phyloP scores from a whole-genome alignment of 2,888 invertebrate species.

The Chirona hameri region DNA sequence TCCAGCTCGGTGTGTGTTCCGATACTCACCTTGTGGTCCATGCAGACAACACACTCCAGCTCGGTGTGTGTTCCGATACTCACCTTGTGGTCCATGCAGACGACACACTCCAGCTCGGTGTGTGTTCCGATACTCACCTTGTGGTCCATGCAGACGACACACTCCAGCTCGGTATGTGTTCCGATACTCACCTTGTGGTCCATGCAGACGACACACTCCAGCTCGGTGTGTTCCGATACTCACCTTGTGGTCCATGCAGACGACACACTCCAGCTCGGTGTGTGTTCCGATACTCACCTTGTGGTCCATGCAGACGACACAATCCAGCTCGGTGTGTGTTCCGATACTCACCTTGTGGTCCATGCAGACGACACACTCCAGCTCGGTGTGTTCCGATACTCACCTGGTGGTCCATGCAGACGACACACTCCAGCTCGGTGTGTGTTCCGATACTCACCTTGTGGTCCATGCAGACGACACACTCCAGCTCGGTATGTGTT shows the following conservation, averaged over 20 bases:
- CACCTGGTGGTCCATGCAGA: slow-evolving; percentile 73
- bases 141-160: slow-evolving; percentile 77
- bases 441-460: slow-evolving; percentile 52
- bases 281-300: slow-evolving; percentile 52
- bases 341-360: slow-evolving; percentile 59
- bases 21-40: slow-evolving; percentile 64
- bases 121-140: slow-evolving; percentile 52
- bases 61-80: slow-evolving; percentile 45
- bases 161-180: slow-evolving; percentile 57
- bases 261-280: slow-evolving; percentile 67
- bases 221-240: slow-evolving; percentile 47
- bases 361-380: slow-evolving; percentile 82
- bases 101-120: slow-evolving; percentile 67
- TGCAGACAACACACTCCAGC: slow-evolving; percentile 77
- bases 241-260: slow-evolving; percentile 73
- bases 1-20: slow-evolving; percentile 53
- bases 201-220: slow-evolving; percentile 82
- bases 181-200: slow-evolving; percentile 59
- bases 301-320: slow-evolving; percentile 77
- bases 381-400: slow-evolving; percentile 47
- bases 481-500: slow-evolving; percentile 57
- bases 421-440: slow-evolving; percentile 67
- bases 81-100: slow-evolving; percentile 73
- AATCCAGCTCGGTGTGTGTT: slow-evolving; percentile 57
- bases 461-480: slow-evolving; percentile 77